A percentile compares a stretch with the other conserved stretches of the same genome.
Evolutionary conservation across 2,888 invertebrate genomes (phyloP).

Genomic region (Epirrhoe alternata): DNA sequence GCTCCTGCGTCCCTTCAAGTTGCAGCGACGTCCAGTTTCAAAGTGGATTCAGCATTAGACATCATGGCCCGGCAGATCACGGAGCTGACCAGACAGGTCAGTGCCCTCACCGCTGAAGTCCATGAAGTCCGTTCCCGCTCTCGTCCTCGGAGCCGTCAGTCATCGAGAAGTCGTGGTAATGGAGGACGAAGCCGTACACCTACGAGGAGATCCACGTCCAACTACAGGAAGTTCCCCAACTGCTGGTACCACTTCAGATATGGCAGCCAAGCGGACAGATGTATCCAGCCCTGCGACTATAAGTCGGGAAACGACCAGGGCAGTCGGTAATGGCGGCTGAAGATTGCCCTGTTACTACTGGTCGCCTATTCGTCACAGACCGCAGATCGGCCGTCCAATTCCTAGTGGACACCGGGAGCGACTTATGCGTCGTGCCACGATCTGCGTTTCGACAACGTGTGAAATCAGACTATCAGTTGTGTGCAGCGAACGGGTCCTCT

Average conservation of each 20-base stretch:
- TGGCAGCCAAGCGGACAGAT: slow-evolving; percentile 25
- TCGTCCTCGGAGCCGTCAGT: not conserved
- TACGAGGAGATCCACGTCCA: slow-evolving; percentile 26
- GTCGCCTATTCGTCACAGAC: slow-evolving; percentile 45
- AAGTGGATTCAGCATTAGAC: not conserved
- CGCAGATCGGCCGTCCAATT: slow-evolving; percentile 31
- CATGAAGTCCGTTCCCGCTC: not conserved
- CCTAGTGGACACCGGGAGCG: slow-evolving; percentile 42
- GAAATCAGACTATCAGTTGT: slow-evolving; percentile 18
- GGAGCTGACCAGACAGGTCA: slow-evolving; percentile 9
- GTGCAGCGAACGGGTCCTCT: slow-evolving; percentile 44
- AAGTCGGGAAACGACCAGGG: slow-evolving; percentile 32
- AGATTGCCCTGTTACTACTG: slow-evolving; percentile 33
- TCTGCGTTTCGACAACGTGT: slow-evolving; percentile 16
- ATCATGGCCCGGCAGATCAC: not conserved
- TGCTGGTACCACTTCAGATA: slow-evolving; percentile 45
- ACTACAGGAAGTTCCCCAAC: slow-evolving; percentile 31
- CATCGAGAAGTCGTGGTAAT: not conserved
- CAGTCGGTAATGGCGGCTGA: slow-evolving; percentile 39
- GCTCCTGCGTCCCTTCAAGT: not conserved
- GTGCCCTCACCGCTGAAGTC: not conserved
- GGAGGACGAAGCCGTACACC: not conserved
- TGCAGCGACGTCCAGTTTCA: not conserved
- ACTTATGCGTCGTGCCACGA: slow-evolving; percentile 37
- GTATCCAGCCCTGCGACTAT: slow-evolving; percentile 37